Percentiles rank a stretch among this genome's conserved stretches.
These are phyloP conservation scores for Grammomys surdaster DNA, from an alignment of 2,113 vertebrate species.

Conservation along the genomic window DNA sequence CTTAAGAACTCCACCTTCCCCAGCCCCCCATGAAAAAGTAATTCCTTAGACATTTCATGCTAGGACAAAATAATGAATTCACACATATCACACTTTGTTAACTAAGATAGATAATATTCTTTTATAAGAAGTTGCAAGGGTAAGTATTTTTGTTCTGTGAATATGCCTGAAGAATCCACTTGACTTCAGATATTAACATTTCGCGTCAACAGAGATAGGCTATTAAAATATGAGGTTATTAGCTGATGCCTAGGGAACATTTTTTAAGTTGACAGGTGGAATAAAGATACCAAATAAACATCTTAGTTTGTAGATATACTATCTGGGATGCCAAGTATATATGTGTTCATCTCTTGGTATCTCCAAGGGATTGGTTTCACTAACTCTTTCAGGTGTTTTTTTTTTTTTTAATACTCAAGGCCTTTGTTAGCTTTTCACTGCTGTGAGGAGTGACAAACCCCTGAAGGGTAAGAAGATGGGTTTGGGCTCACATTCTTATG, in stretches of 20 bases:
- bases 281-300: background rate
- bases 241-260: background rate
- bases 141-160: constrained; percentile 18
- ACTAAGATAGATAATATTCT: constrained; percentile 15
- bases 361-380: background rate
- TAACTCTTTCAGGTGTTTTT: too few relatives aligned
- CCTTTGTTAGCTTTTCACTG: background rate
- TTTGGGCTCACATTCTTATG: background rate
- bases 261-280: background rate
- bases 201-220: background rate
- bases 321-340: background rate
- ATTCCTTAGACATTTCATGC: constrained; percentile 40
- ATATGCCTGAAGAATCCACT: background rate
- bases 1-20: background rate
- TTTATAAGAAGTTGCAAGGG: constrained; percentile 22
- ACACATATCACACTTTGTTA: background rate
- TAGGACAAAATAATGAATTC: constrained; percentile 56
- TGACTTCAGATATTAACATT: constrained; percentile 1
- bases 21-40: background rate
- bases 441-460: background rate
- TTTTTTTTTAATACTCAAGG: background rate
- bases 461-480: background rate
- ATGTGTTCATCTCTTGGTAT: background rate
- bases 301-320: background rate
- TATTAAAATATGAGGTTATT: constrained; percentile 8